Conservation (phyloP, 2,113 vertebrate species). For the Cyprinodon variegatus region DNA sequence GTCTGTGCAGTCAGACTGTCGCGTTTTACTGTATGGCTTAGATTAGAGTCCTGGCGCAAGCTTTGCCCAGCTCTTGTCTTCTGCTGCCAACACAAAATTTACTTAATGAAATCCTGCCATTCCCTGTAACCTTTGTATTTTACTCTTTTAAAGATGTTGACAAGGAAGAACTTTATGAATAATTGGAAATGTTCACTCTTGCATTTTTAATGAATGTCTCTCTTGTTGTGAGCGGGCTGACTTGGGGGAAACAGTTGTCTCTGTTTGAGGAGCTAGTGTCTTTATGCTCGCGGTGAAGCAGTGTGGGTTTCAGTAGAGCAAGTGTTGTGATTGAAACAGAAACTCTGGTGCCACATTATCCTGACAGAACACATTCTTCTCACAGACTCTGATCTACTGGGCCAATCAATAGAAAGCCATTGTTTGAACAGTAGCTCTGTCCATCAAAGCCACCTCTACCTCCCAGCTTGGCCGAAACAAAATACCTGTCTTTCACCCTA, state of each 20-base stretch:
- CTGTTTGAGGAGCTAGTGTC: conserved; percentile 70
- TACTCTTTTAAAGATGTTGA: conserved; percentile 86
- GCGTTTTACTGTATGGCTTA: conserved; percentile 91
- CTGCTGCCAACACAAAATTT: conserved; percentile 95
- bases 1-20: conserved; percentile 82
- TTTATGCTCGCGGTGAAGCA: conserved; percentile 58
- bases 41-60: conserved; percentile 91
- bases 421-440: conserved; percentile 65
- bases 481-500: conserved; percentile 72
- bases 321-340: conserved; percentile 80
- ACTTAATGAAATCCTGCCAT: conserved; percentile 97
- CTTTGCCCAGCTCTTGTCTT: conserved; percentile 87
- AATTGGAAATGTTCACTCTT: conserved; percentile 83
- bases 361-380: conserved; percentile 77
- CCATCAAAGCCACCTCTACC: conserved; percentile 64
- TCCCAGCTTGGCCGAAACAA: conserved; percentile 60
- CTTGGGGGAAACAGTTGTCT: conserved; percentile 58
- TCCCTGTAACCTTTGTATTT: conserved; percentile 88
- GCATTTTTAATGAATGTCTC: conserved; percentile 79
- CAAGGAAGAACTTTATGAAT: conserved; percentile 88
- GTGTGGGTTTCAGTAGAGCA: conserved; percentile 69
- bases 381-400: conserved; percentile 72
- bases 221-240: conserved; percentile 63
- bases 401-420: conserved; percentile 73
- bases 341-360: conserved; percentile 71